phyloP scores from a whole-genome alignment of 2,888 invertebrate species.

The Troides aeacus region DNA sequence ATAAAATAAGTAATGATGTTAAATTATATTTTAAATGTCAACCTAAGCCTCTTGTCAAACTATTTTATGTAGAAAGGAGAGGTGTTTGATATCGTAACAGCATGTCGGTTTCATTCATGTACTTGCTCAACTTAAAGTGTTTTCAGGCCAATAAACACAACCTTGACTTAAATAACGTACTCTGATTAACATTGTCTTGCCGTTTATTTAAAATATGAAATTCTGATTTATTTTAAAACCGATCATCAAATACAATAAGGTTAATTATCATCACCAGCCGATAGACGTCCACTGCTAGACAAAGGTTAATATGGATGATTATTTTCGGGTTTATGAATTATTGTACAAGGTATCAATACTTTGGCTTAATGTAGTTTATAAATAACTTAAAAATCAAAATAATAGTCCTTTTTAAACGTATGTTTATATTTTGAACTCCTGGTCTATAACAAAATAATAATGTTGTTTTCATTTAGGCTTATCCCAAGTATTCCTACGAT shows the following conservation, averaged over 20 bases:
- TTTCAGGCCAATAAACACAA: constrained; percentile 12
- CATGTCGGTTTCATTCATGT: constrained; percentile 2
- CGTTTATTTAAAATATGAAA: not conserved
- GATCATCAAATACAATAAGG: too few species aligned
- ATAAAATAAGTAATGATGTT: too few species aligned
- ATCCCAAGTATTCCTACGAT: constrained; percentile 81
- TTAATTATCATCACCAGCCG: too few species aligned
- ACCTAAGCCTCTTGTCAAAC: not conserved
- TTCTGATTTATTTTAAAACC: not conserved
- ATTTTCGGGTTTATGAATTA: too few species aligned
- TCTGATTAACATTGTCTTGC: constrained; percentile 10
- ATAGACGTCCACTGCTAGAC: too few species aligned
- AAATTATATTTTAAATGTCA: too few species aligned
- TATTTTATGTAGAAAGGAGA: not conserved
- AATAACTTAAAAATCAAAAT: not conserved
- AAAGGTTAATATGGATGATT: too few species aligned
- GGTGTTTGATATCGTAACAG: not conserved
- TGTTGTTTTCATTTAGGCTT: constrained; percentile 59
- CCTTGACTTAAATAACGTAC: constrained; percentile 13
- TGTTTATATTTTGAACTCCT: not conserved
- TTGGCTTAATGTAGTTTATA: too few species aligned
- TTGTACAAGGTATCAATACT: too few species aligned
- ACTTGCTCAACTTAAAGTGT: constrained; percentile 12
- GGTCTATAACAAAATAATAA: not conserved
- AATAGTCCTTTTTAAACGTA: not conserved